A percentile compares a stretch with the other conserved stretches of the same genome.
phyloP scores from a whole-genome alignment of 1,140 invertebrate species.

The Anagrus nilaparvatae region DNA sequence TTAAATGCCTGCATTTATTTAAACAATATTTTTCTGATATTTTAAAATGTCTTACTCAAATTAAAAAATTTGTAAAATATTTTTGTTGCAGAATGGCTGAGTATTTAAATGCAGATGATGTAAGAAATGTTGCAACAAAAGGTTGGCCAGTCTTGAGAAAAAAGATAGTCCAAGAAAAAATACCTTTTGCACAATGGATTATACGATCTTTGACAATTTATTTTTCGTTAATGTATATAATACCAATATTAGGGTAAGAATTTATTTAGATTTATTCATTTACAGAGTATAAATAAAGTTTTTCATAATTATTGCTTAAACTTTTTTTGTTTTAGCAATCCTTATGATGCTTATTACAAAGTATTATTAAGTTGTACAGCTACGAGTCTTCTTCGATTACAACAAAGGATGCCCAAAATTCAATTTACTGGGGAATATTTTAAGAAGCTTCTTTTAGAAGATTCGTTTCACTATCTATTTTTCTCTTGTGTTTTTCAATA shows the following conservation, averaged over 20 bases:
- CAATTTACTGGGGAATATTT: slow-evolving; percentile 74
- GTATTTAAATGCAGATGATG: no score
- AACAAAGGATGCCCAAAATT: slow-evolving; percentile 81
- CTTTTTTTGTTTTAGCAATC: slow-evolving; percentile 50
- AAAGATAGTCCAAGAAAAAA: slow-evolving; percentile 70
- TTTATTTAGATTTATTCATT: background rate
- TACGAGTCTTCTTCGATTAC: slow-evolving; percentile 83
- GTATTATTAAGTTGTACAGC: slow-evolving; percentile 84
- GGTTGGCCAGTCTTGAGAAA: slow-evolving; percentile 55
- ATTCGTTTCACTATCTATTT: slow-evolving; percentile 93
- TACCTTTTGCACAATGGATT: slow-evolving; percentile 74
- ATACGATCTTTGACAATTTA: slow-evolving; percentile 72
- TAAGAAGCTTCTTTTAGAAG: slow-evolving; percentile 69
- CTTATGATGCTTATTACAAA: slow-evolving; percentile 81
- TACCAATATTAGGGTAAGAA: slow-evolving; percentile 81
- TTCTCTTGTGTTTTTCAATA: slow-evolving; percentile 91
- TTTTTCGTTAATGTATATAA: slow-evolving; percentile 72
- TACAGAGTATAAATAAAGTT: slow-evolving; percentile 3
- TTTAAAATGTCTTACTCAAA: no score
- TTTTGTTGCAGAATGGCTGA: no score
- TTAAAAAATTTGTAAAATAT: no score
- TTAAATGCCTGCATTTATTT: no score
- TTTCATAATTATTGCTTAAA: slow-evolving; percentile 1
- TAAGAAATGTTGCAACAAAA: no score
- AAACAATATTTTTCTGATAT: no score